Percentiles rank a stretch among this genome's conserved stretches.
Evolutionary conservation across 2,113 vertebrate genomes (phyloP).

Genomic region (Pseudopipra pipra): DNA sequence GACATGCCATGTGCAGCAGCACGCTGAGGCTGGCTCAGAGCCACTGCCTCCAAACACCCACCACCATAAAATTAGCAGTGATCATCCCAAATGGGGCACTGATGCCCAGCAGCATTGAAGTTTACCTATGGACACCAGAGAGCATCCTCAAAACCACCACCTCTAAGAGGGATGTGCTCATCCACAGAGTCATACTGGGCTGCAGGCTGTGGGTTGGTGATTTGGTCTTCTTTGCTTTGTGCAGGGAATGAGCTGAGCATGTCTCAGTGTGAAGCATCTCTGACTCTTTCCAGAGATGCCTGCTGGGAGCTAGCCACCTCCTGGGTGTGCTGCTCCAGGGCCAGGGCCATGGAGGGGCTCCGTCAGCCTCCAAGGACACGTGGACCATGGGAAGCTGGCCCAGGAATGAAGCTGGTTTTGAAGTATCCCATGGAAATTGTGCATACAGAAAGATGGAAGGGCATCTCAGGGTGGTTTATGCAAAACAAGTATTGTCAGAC

Average conservation of each 20-base stretch:
- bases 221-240: background rate
- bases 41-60: background rate
- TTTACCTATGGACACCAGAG: background rate
- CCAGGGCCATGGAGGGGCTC: background rate
- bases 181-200: fast-evolving
- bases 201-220: background rate
- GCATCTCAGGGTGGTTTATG: background rate
- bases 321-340: background rate
- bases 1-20: fast-evolving
- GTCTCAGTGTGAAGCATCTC: background rate
- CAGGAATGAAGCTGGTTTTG: background rate
- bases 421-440: background rate
- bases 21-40: background rate
- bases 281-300: background rate
- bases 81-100: background rate
- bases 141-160: background rate
- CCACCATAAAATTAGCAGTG: background rate
- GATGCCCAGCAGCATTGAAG: background rate
- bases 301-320: background rate
- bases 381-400: fast-evolving
- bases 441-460: background rate
- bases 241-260: background rate
- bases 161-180: background rate
- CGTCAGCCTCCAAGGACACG: background rate
- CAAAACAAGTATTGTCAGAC: background rate